Evolutionary conservation across 2,888 invertebrate genomes (phyloP).

Genomic region (Ectemnius cavifrons): DNA sequence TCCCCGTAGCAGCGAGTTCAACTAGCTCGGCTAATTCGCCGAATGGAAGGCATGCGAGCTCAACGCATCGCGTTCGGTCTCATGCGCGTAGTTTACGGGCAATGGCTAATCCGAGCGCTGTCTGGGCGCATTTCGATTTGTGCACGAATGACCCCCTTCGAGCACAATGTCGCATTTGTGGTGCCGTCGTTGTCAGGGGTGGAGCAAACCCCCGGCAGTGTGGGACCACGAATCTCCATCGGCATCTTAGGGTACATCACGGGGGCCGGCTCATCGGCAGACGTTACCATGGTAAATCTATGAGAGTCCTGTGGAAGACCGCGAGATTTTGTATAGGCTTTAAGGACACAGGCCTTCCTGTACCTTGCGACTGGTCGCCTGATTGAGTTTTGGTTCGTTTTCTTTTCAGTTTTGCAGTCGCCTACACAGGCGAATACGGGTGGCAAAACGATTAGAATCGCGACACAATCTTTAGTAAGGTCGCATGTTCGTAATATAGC

Average conservation of each 20-base stretch:
- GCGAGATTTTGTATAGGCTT: too few relatives aligned
- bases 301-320: background rate
- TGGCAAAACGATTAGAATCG: slow-evolving; percentile 70
- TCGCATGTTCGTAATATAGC: slow-evolving; percentile 70
- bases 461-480: slow-evolving; percentile 69
- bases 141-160: slow-evolving; percentile 74
- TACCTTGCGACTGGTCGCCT: too few relatives aligned
- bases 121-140: slow-evolving; percentile 76
- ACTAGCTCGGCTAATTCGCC: slow-evolving; percentile 42
- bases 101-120: slow-evolving; percentile 77
- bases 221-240: slow-evolving; percentile 76
- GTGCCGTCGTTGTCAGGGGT: slow-evolving; percentile 75
- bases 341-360: too few relatives aligned
- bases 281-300: slow-evolving; percentile 73
- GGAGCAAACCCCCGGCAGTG: slow-evolving; percentile 76
- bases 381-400: background rate
- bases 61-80: slow-evolving; percentile 69
- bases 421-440: slow-evolving; percentile 54
- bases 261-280: slow-evolving; percentile 75
- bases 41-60: slow-evolving; percentile 27
- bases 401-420: slow-evolving; percentile 64
- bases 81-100: slow-evolving; percentile 74
- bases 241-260: slow-evolving; percentile 75
- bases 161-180: slow-evolving; percentile 76
- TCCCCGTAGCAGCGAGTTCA: slow-evolving; percentile 38